Conservation (phyloP, 2,113 vertebrate genomes). For the Campylomormyrus numenius region DNA sequence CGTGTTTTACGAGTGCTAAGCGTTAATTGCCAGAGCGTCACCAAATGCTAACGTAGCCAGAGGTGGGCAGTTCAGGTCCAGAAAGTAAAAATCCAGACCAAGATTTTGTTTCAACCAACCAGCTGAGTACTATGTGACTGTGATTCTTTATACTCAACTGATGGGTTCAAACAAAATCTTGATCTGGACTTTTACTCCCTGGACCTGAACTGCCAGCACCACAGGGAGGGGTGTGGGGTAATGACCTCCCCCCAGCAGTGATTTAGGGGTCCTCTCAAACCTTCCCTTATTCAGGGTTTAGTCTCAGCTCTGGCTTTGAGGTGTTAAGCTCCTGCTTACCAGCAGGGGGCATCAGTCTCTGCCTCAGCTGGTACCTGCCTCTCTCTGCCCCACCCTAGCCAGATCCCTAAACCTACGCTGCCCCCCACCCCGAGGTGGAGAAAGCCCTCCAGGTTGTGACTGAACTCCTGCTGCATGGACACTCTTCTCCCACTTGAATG, state of each 20-base stretch:
- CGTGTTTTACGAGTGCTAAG: not conserved
- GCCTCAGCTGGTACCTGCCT: not conserved
- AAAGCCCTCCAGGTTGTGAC: not conserved
- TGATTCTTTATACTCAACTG: not conserved
- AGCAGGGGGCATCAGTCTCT: not conserved
- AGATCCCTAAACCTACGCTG: not conserved
- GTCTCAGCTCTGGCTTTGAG: not conserved
- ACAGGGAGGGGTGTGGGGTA: not conserved
- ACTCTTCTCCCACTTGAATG: not conserved
- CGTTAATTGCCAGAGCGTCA: too few species aligned
- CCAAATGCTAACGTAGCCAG: not conserved
- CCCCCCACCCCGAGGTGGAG: not conserved
- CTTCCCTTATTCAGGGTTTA: not conserved
- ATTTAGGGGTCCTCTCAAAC: not conserved
- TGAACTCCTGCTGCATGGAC: not conserved
- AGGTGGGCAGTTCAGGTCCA: not conserved
- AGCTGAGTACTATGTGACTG: not conserved
- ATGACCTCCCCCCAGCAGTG: not conserved
- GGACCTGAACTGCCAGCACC: not conserved
- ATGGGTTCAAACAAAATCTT: not conserved
- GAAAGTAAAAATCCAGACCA: not conserved
- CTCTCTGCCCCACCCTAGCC: not conserved
- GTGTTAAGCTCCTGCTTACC: not conserved
- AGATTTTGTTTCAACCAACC: not conserved
- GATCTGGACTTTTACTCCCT: not conserved